Evolutionary conservation across 2,113 vertebrate genomes (phyloP).

Genomic region (Rattus norvegicus): DNA sequence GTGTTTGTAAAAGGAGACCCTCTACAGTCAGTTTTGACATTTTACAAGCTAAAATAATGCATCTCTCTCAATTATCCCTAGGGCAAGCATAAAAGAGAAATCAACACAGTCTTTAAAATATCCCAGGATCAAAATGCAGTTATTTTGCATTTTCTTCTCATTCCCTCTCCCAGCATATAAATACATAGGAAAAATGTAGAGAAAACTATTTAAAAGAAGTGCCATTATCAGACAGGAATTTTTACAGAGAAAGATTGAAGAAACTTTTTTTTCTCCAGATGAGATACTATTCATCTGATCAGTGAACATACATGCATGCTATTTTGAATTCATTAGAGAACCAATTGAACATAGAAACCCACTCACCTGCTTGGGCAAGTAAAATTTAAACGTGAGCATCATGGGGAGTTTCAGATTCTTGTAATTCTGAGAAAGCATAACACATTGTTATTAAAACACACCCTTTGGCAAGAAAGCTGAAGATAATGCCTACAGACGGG

Average conservation of each 20-base stretch:
- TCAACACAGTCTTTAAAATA: slow-evolving; percentile 30
- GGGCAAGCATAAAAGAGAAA: slow-evolving; percentile 34
- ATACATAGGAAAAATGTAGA: neutral
- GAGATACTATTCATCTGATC: neutral
- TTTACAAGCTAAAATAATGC: slow-evolving; percentile 20
- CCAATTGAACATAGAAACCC: slow-evolving; percentile 49
- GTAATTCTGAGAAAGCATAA: slow-evolving; percentile 71
- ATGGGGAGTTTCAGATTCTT: neutral
- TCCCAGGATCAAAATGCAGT: slow-evolving; percentile 29
- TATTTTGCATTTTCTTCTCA: slow-evolving; percentile 25
- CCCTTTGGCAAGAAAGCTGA: neutral
- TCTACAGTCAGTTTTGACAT: neutral
- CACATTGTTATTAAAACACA: slow-evolving; percentile 44
- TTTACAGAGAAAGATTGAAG: neutral
- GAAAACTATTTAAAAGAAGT: slow-evolving; percentile 46
- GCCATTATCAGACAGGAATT: neutral
- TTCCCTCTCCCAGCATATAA: neutral
- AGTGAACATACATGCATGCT: neutral
- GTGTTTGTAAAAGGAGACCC: neutral
- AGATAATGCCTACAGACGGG: neutral
- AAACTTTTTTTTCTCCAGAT: slow-evolving; percentile 37
- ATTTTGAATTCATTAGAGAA: slow-evolving; percentile 42
- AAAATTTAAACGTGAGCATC: slow-evolving; percentile 67
- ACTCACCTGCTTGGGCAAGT: slow-evolving; percentile 73
- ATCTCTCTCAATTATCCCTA: neutral